phyloP scores from a whole-genome alignment of 2,888 invertebrate species.

The Noctuana brunneofusca region DNA sequence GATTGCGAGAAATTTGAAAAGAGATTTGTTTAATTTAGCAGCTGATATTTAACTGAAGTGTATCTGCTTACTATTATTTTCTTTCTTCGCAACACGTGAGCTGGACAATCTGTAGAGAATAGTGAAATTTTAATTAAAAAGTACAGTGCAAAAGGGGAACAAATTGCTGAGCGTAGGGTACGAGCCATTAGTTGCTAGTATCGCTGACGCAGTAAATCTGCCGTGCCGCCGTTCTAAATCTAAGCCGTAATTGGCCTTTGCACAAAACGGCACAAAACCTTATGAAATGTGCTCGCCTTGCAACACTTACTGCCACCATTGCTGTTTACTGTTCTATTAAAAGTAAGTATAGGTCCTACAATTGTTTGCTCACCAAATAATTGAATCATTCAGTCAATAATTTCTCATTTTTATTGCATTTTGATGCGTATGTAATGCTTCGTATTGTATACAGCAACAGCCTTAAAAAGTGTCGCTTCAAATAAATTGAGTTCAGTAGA shows the following conservation, averaged over 20 bases:
- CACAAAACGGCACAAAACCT: constrained; percentile 54
- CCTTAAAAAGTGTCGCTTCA: too few relatives aligned
- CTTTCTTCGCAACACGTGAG: neutral
- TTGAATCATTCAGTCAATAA: too few relatives aligned
- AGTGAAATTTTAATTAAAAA: constrained; percentile 32
- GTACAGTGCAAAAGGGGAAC: constrained; percentile 22
- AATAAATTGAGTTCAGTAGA: too few relatives aligned
- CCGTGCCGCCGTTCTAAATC: constrained; percentile 57
- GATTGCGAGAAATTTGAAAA: too few relatives aligned
- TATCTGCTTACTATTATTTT: neutral
- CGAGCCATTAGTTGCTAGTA: constrained; percentile 36
- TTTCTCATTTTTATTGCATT: neutral
- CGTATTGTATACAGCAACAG: too few relatives aligned
- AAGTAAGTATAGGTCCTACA: neutral
- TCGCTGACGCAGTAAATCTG: constrained; percentile 57
- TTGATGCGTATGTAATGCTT: too few relatives aligned
- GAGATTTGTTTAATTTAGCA: too few relatives aligned
- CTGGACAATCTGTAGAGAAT: constrained; percentile 3
- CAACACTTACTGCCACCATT: constrained; percentile 21
- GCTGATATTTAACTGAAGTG: too few relatives aligned
- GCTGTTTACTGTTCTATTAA: constrained; percentile 12
- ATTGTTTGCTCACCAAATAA: neutral
- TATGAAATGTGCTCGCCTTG: constrained; percentile 44
- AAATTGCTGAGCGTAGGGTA: constrained; percentile 29
- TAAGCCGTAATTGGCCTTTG: constrained; percentile 56